Evolutionary conservation across 2,113 vertebrate genomes (phyloP), one percentile per base, ranked within the genome.

Genomic region (Gopherus flavomarginatus): DNA sequence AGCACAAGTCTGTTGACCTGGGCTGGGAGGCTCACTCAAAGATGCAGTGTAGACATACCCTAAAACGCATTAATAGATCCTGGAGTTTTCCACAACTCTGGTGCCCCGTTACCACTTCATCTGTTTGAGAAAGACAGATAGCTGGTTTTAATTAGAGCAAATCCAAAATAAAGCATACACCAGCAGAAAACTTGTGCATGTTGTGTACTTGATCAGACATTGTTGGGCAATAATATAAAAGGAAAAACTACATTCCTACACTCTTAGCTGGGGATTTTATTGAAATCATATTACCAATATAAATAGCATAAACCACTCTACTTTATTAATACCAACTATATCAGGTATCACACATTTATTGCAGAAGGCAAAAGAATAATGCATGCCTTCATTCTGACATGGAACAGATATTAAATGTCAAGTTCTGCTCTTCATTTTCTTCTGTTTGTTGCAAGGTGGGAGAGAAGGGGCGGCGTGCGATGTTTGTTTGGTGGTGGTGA

Each of bases 251-350:
- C 75, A 89, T 96, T 97, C 96, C 93, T 97, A 65, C 80, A 95
- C 65, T 94, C 96, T 89, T 94, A 97, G 96, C 93, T 96, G 96
- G 93, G 90, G 94, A 96, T 97, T 97, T 91, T 89, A 94, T 95
- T 87, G 95, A 93, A 97, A 94, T 97, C 93, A 42, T 95, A 89
- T 97, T 96, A 96, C 95, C 94, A 97, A 97, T 94, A 97, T 96
- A 97, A 96, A 97, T 88, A 97, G 90, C 86, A 95, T 95, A 98
- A 97, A 97, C 93, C 93, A 85, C 22, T 86, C 88, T 96, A 96
- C 95, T 95, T 98, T 96, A 98, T 96, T 97, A 97, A 98, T 95
- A 97, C 93, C 97, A 98, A 94, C 96, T 97, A 97, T 97, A 98
- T 95, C 26, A 86, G 95, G 95, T 89, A 96, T 96, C 97, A 96